These are phyloP conservation scores for Cheilosia soror DNA, from an alignment of 2,888 invertebrate genomes.

Conservation along the genomic window DNA sequence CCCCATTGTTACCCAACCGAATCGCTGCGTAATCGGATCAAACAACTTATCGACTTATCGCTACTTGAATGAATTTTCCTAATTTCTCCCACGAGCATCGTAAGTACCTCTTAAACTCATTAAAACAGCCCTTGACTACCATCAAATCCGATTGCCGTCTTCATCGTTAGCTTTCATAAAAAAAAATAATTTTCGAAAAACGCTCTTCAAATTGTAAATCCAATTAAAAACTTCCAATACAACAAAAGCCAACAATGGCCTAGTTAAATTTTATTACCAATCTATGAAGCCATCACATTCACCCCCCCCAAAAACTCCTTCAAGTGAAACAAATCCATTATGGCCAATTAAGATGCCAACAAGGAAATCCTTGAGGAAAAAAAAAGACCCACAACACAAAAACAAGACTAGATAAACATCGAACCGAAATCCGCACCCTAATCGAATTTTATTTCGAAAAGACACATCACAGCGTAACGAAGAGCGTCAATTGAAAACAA, in stretches of 20 bases:
- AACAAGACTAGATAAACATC: constrained; percentile 8
- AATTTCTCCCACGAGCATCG: constrained; percentile 33
- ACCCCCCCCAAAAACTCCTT: constrained; percentile 2
- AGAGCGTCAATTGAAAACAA: constrained; percentile 11
- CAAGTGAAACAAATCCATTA: constrained; percentile 43
- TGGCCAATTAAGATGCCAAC: constrained; percentile 38
- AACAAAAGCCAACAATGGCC: constrained; percentile 39
- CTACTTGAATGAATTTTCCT: constrained; percentile 32
- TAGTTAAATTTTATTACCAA: constrained; percentile 46
- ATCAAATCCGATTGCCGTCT: constrained; percentile 44
- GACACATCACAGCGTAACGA: constrained; percentile 7
- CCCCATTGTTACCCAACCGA: background rate
- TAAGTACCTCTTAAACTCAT: constrained; percentile 48
- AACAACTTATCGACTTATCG: constrained; percentile 47
- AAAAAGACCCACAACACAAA: too few relatives aligned
- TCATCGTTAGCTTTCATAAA: constrained; percentile 33
- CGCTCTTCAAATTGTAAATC: constrained; percentile 20
- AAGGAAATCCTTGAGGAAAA: background rate
- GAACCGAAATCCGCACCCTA: constrained; percentile 3
- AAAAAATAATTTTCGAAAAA: constrained; percentile 29
- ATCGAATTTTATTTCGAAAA: constrained; percentile 36
- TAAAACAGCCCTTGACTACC: constrained; percentile 35
- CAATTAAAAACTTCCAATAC: constrained; percentile 44
- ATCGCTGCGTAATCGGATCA: constrained; percentile 28
- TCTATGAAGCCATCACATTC: constrained; percentile 19